Evolutionary conservation across 1,140 invertebrate genomes (phyloP).

Genomic region (Anthonomus grandis): DNA sequence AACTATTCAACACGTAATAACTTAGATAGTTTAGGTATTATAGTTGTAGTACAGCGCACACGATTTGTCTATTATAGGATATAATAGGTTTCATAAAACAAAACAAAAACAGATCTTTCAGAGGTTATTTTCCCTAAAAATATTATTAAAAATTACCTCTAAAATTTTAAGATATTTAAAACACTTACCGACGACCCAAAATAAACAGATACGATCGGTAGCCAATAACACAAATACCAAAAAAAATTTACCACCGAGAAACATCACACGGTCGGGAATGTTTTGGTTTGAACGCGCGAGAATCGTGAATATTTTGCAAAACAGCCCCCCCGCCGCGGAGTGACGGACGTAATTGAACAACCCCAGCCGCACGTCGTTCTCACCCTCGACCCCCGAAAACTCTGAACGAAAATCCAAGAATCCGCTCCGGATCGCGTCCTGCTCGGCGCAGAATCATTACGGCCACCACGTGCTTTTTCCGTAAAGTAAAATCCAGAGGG

Average conservation of each 20-base stretch:
- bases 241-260: conserved; percentile 11
- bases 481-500: conserved; percentile 22
- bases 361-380: conserved; percentile 3
- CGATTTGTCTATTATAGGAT: too few species aligned
- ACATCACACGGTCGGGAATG: background rate
- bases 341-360: too few species aligned
- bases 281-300: too few species aligned
- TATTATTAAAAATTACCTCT: background rate
- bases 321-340: too few species aligned
- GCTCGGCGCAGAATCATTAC: conserved; percentile 20
- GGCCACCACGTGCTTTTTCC: conserved; percentile 25
- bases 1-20: too few species aligned
- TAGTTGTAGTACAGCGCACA: too few species aligned
- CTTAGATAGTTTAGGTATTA: too few species aligned
- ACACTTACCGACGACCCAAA: conserved; percentile 6
- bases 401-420: conserved; percentile 25
- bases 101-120: too few species aligned
- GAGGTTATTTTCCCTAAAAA: background rate
- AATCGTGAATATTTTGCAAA: too few species aligned
- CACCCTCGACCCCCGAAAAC: conserved; percentile 11
- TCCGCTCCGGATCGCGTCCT: conserved; percentile 12
- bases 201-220: background rate
- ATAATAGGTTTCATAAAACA: too few species aligned
- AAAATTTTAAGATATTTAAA: too few species aligned
- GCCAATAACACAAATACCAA: conserved; percentile 6